Conservation (phyloP, 2,113 vertebrate species). For the Ivindomyrus marchei region DNA sequence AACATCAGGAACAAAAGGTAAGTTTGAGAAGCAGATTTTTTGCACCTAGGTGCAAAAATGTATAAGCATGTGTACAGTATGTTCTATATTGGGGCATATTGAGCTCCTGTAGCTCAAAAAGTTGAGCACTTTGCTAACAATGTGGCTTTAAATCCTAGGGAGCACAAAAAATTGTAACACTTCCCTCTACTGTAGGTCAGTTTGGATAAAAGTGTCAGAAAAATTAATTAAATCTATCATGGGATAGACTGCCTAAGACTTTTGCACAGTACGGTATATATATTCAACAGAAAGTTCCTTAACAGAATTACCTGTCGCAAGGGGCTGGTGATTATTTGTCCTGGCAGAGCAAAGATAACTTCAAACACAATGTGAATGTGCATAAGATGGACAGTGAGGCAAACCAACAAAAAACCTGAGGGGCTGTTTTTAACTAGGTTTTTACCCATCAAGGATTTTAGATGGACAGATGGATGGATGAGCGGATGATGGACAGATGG, state of each 20-base stretch:
- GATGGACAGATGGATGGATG: not conserved
- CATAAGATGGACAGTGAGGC: not conserved
- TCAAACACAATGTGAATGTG: not conserved
- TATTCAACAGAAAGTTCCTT: not conserved
- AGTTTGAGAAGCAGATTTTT: not conserved
- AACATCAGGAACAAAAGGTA: not conserved
- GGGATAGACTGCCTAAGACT: not conserved
- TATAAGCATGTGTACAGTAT: not conserved
- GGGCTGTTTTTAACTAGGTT: not conserved
- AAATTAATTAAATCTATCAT: not conserved
- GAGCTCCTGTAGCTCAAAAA: not conserved
- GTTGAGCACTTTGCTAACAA: not conserved
- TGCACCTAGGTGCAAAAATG: not conserved
- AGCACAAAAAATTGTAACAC: not conserved
- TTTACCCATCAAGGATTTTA: not conserved
- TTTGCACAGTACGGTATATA: not conserved
- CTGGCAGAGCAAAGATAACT: not conserved
- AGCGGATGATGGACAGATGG: not conserved
- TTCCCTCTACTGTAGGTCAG: not conserved
- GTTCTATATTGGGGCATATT: not conserved
- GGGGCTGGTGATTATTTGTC: not conserved
- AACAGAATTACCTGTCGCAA: not conserved
- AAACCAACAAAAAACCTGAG: not conserved
- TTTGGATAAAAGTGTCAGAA: not conserved
- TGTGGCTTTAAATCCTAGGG: not conserved